phyloP scores from a whole-genome alignment of 2,113 vertebrate genomes.

The Anarhynchus alexandrinus region DNA sequence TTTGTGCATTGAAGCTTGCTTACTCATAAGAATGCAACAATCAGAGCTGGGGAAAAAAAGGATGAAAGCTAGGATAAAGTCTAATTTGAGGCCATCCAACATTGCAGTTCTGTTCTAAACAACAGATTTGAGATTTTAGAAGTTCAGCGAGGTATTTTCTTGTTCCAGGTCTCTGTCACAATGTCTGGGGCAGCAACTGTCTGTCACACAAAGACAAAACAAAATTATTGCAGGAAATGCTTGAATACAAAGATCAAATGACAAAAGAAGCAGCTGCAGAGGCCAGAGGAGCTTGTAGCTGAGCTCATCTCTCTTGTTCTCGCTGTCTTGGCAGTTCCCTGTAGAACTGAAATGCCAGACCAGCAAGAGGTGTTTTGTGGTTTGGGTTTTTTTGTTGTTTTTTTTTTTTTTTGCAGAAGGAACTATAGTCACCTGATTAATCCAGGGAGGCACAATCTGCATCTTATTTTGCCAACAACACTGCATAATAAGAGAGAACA shows the following conservation, averaged over 20 bases:
- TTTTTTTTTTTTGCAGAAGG: neutral
- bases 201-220: constrained; percentile 14
- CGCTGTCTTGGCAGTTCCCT: neutral
- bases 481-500: neutral
- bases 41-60: neutral
- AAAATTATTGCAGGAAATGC: constrained; percentile 17
- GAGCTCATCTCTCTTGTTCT: neutral
- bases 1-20: neutral
- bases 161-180: neutral
- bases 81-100: neutral
- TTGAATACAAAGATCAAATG: neutral
- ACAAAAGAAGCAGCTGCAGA: constrained; percentile 10
- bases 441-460: neutral
- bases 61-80: neutral
- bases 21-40: neutral
- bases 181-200: neutral
- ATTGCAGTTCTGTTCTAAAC: neutral
- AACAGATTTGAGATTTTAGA: neutral
- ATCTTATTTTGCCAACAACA: neutral
- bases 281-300: neutral
- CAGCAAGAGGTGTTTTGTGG: neutral
- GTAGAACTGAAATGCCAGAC: neutral
- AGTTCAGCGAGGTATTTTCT: neutral
- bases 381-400: neutral
- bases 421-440: neutral